Percentiles rank a stretch among this genome's conserved stretches.
phyloP scores from a whole-genome alignment of 2,888 invertebrate genomes.

The Ormyrus pomaceus region DNA sequence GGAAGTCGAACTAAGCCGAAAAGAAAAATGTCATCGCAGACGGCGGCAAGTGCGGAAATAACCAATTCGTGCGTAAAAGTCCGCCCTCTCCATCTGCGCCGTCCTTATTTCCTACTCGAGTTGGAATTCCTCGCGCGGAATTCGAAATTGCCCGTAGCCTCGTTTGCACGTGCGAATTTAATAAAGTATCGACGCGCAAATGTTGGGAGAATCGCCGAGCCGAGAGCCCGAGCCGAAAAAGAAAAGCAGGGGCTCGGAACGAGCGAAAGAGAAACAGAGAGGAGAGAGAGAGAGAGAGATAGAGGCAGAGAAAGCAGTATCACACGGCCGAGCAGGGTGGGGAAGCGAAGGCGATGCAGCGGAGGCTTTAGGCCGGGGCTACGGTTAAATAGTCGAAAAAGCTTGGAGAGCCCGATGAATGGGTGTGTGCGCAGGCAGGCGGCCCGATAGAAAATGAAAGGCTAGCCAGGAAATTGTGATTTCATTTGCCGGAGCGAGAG shows the following conservation, averaged over 20 bases:
- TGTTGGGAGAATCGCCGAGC: conserved; percentile 50
- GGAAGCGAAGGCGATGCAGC: too few relatives aligned
- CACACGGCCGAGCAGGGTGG: not conserved
- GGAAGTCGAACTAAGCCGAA: conserved; percentile 10
- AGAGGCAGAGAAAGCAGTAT: not conserved
- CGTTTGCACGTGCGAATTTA: conserved; percentile 62
- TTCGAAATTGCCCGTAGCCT: conserved; percentile 56
- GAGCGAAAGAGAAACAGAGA: conserved; percentile 7
- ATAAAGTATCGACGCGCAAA: conserved; percentile 56
- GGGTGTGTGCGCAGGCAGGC: conserved; percentile 13
- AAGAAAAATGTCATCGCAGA: conserved; percentile 52
- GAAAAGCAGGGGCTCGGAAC: not conserved
- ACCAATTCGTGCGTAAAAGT: conserved; percentile 56
- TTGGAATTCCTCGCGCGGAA: conserved; percentile 51
- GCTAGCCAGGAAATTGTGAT: conserved; percentile 63
- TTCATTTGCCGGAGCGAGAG: conserved; percentile 61
- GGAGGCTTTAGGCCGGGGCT: not conserved
- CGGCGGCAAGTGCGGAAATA: conserved; percentile 50
- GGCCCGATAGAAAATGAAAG: conserved; percentile 60
- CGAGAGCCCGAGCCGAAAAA: not conserved
- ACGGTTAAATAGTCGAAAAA: conserved; percentile 32
- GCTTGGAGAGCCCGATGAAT: not conserved
- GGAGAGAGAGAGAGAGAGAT: not conserved
- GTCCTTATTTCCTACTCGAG: conserved; percentile 36
- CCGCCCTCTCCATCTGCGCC: conserved; percentile 2